Percentiles rank a stretch among this genome's conserved stretches.
These are phyloP conservation scores for Coilia nasus DNA, from an alignment of 2,797 vertebrate genomes.

Conservation along the genomic window DNA sequence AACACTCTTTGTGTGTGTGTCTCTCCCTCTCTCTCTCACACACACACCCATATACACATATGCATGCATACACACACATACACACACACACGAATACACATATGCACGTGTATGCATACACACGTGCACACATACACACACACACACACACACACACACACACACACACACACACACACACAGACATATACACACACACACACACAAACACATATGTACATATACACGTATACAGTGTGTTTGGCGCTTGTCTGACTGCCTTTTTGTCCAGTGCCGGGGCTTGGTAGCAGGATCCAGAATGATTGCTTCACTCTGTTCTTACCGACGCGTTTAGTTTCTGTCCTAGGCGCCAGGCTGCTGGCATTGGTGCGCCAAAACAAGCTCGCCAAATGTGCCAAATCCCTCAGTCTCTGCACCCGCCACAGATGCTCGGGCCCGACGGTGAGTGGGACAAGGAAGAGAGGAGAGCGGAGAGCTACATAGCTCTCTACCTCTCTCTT, in stretches of 20 bases:
- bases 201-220: neutral
- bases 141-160: neutral
- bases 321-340: constrained; percentile 55
- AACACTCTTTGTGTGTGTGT: too few relatives aligned
- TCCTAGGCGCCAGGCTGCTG: constrained; percentile 57
- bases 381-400: constrained; percentile 62
- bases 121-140: too few relatives aligned
- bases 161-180: neutral
- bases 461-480: neutral
- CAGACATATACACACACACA: neutral
- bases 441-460: neutral
- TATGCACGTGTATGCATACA: neutral
- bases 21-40: neutral
- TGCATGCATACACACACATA: neutral
- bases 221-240: constrained; percentile 29
- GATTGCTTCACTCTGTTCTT: constrained; percentile 58
- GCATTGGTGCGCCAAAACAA: constrained; percentile 61
- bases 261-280: neutral
- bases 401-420: constrained; percentile 24
- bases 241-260: neutral
- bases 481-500: neutral
- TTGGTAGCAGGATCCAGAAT: constrained; percentile 61
- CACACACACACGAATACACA: neutral
- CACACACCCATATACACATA: neutral
- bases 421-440: neutral